These are phyloP conservation scores for Steinernema feltiae DNA, from an alignment of 1,140 invertebrate species.

Conservation along the genomic window DNA sequence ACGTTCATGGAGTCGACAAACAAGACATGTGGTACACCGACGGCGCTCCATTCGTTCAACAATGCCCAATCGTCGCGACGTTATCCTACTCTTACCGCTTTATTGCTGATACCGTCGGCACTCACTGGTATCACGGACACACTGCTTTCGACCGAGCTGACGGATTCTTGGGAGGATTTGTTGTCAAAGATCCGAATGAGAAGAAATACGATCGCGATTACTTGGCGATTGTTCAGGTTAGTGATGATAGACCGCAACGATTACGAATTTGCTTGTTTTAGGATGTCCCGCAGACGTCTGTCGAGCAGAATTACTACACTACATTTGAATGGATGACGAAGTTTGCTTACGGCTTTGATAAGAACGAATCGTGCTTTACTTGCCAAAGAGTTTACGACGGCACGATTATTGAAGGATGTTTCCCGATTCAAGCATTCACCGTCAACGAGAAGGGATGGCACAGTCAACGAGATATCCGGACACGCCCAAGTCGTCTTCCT, in stretches of 20 bases:
- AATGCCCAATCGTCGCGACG: slow-evolving; percentile 35
- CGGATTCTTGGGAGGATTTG: slow-evolving; percentile 45
- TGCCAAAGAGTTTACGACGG: slow-evolving; percentile 51
- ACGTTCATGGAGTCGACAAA: slow-evolving; percentile 52
- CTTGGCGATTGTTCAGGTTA: slow-evolving; percentile 30
- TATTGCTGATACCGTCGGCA: slow-evolving; percentile 55
- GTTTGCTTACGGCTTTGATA: slow-evolving; percentile 51
- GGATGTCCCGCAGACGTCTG: neutral
- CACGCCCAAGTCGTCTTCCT: slow-evolving; percentile 38
- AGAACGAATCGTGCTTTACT: slow-evolving; percentile 42
- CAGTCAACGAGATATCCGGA: slow-evolving; percentile 45
- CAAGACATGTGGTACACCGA: slow-evolving; percentile 46
- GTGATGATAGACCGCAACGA: neutral
- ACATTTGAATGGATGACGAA: slow-evolving; percentile 50
- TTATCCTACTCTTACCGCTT: slow-evolving; percentile 44
- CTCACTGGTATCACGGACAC: slow-evolving; percentile 51
- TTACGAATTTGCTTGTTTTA: slow-evolving; percentile 12
- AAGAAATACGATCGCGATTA: slow-evolving; percentile 17
- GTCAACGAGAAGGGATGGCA: slow-evolving; percentile 52
- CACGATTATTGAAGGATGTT: neutral
- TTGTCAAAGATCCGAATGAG: slow-evolving; percentile 43
- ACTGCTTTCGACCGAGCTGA: slow-evolving; percentile 49
- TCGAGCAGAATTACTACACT: too few species aligned
- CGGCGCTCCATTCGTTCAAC: slow-evolving; percentile 43
- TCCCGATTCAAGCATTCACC: slow-evolving; percentile 44